These are phyloP conservation scores for Bombylius major DNA, from an alignment of 2,888 invertebrate species.

Conservation along the genomic window DNA sequence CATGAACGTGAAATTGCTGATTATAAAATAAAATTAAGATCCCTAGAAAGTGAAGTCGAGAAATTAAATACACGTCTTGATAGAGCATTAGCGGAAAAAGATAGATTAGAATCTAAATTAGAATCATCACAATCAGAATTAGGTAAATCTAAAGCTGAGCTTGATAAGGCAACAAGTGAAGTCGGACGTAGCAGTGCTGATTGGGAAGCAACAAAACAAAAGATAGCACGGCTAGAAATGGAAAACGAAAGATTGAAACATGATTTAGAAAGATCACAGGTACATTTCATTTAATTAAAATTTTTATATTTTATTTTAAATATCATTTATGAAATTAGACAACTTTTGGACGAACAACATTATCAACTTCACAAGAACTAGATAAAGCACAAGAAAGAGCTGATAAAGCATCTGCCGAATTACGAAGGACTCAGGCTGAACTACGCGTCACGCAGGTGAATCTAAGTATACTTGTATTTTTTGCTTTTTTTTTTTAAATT, in stretches of 20 bases:
- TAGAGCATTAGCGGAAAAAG: slow-evolving; percentile 80
- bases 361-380: slow-evolving; percentile 70
- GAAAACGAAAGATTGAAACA: slow-evolving; percentile 82
- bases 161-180: slow-evolving; percentile 83
- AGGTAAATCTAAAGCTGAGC: slow-evolving; percentile 86
- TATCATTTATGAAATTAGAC: slow-evolving; percentile 32
- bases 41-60: slow-evolving; percentile 83
- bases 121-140: slow-evolving; percentile 88
- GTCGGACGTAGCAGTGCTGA: slow-evolving; percentile 78
- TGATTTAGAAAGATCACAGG: slow-evolving; percentile 70
- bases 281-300: slow-evolving; percentile 14
- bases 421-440: slow-evolving; percentile 80
- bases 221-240: slow-evolving; percentile 70
- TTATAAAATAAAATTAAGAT: slow-evolving; percentile 86
- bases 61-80: slow-evolving; percentile 77
- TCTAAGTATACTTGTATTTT: slow-evolving; percentile 1
- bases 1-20: slow-evolving; percentile 90
- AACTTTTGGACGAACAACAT: slow-evolving; percentile 67
- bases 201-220: slow-evolving; percentile 45
- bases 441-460: slow-evolving; percentile 70
- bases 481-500: not conserved
- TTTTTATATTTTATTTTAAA: too few relatives aligned
- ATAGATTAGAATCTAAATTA: slow-evolving; percentile 77
- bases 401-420: slow-evolving; percentile 72
- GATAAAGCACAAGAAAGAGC: slow-evolving; percentile 73